Base-by-base conservation (phyloP, 2,888 invertebrate genomes). In the Perizoma affinitatum region DNA sequence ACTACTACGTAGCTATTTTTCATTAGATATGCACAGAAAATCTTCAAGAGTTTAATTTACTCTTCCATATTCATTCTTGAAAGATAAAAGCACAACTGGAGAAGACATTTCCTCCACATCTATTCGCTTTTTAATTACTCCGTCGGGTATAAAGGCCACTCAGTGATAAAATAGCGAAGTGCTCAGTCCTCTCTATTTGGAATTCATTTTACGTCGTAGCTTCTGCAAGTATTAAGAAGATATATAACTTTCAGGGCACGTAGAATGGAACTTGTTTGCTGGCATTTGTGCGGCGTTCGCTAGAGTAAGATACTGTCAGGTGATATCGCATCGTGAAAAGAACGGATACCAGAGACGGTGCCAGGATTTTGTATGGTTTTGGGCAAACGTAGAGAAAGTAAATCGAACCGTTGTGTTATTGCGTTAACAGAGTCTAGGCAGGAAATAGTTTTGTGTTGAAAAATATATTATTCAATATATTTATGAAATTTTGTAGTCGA, bases 221-320 rank as follows among this genome's bases (percentile, higher is more conserved):
- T 52, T 48, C 40, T 48, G 45, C 48, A 22, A 34, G 50, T 22
- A 56, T 54, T 41, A 52, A 36, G 52, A 45, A 43, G 46, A 42
- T 52, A 48, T 22, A 22, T 40, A 44, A 57, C 50, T 60, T 65
- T 56, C 57, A 42, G 48, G 50, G 60, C 63, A 65, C 65, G 65
- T 65, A 58, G 33, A 48, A 61, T 59, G 54, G 54, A 64, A 55
- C 57, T 65, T 33, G 52, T 59, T 49, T 40, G 57, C 58, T 46
- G 47, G 41, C 53, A 45, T 55, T 59, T 45, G 54, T 41, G 33
- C 59, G 44, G 10, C 42, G 46, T 22, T 34, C 47, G 54, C 36
- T 49, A 44, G 41, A 49, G 56, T 45, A 33, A 42, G 46, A 51
- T 54, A 40, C 53, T 45, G 53, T 54, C 48, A 48, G 34, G 48